These are phyloP conservation scores for Enteromius radiatus DNA, from an alignment of 2,797 vertebrate genomes.

Conservation along the genomic window DNA sequence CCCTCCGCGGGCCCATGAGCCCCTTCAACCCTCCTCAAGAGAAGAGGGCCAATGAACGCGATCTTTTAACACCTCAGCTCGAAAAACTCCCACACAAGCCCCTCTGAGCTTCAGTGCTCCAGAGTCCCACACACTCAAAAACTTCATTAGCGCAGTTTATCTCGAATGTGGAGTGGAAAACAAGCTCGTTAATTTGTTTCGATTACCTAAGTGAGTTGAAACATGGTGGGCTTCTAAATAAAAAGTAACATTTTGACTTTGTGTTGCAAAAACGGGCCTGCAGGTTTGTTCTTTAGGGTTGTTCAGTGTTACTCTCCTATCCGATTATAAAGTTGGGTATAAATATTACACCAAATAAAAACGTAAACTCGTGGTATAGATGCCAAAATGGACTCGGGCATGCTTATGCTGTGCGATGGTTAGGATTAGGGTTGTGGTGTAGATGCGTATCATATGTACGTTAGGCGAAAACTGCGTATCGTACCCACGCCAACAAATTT, in stretches of 20 bases:
- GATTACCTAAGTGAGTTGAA: not conserved
- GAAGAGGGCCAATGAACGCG: constrained; percentile 10
- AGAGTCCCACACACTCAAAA: not conserved
- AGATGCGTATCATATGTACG: no score
- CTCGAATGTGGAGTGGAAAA: not conserved
- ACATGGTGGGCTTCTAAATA: constrained; percentile 1
- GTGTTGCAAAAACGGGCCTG: not conserved
- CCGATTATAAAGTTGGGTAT: no score
- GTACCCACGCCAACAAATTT: no score
- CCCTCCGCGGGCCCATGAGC: constrained; percentile 63
- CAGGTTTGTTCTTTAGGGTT: not conserved
- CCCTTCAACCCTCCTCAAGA: constrained; percentile 34
- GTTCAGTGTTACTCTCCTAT: not conserved
- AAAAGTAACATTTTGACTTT: not conserved
- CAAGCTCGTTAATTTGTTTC: not conserved
- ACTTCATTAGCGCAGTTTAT: constrained; percentile 15
- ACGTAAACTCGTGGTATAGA: no score
- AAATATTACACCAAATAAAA: no score
- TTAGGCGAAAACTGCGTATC: no score
- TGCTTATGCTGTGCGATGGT: no score
- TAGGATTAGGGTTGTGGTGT: no score
- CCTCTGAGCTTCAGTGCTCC: not conserved
- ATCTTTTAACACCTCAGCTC: constrained; percentile 38
- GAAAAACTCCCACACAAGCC: constrained; percentile 54
- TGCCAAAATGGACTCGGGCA: no score